Conservation (phyloP, 2,797 vertebrate species). For the Coracias cyanogaster region DNA sequence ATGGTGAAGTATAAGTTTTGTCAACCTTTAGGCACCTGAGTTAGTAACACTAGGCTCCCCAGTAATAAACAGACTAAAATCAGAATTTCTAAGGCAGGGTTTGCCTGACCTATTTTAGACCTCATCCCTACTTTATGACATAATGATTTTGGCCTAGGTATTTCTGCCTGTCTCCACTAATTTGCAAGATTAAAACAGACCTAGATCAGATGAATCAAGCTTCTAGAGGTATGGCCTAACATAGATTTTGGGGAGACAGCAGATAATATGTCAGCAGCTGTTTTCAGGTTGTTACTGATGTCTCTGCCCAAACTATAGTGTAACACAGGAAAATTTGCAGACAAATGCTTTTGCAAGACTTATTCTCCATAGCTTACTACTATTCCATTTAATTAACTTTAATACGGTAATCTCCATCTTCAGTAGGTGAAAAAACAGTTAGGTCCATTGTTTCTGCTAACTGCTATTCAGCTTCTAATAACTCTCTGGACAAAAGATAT, state of each 20-base stretch:
- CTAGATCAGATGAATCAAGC: neutral
- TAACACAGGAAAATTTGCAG: neutral
- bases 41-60: neutral
- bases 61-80: neutral
- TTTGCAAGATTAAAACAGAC: neutral
- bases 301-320: neutral
- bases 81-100: neutral
- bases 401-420: neutral
- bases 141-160: neutral
- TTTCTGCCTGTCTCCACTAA: neutral
- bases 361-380: neutral
- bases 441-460: neutral
- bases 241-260: neutral
- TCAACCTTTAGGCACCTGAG: neutral
- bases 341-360: neutral
- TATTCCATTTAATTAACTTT: neutral
- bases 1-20: neutral
- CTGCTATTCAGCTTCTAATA: neutral
- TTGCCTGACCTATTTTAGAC: neutral
- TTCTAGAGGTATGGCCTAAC: neutral
- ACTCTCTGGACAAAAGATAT: neutral
- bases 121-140: neutral
- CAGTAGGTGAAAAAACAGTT: neutral
- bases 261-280: neutral
- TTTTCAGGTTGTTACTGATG: neutral